Evolutionary conservation across 2,797 vertebrate genomes (phyloP).

Genomic region (Scolopax bukidnonensis): DNA sequence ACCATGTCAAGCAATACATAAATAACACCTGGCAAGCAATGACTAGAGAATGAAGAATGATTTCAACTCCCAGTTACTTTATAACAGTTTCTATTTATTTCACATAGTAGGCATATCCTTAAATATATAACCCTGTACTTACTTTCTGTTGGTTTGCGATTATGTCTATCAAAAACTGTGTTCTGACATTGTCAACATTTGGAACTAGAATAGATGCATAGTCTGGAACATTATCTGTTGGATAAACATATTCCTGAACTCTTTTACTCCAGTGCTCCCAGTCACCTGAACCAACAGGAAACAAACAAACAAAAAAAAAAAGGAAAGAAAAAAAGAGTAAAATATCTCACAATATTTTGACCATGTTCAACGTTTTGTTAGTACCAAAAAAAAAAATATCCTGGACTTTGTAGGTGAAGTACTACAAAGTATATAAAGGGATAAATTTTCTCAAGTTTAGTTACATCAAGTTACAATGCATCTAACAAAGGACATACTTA

Average conservation of each 20-base stretch:
- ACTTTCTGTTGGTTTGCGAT: conserved; percentile 82
- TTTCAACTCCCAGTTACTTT: not conserved
- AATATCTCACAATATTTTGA: not conserved
- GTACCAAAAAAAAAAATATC: not conserved
- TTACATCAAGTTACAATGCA: not conserved
- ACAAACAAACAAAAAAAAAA: too few species aligned
- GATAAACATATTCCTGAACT: conserved; percentile 79
- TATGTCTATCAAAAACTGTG: conserved; percentile 79
- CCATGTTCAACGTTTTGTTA: not conserved
- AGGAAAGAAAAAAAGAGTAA: not conserved
- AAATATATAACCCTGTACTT: conserved; percentile 35
- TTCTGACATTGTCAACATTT: conserved; percentile 82
- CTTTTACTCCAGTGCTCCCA: conserved; percentile 81
- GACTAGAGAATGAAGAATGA: not conserved
- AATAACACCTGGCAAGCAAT: not conserved
- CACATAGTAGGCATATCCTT: not conserved
- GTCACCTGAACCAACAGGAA: conserved; percentile 51
- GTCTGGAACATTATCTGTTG: conserved; percentile 76
- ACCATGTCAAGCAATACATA: not conserved
- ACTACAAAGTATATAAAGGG: not conserved
- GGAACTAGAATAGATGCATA: conserved; percentile 82
- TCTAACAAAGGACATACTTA: not conserved
- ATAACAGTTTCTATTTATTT: not conserved
- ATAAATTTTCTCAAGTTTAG: not conserved
- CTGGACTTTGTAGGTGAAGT: not conserved